These are phyloP conservation scores for Anastrepha ludens DNA, from an alignment of 1,140 invertebrate species.

Conservation along the genomic window DNA sequence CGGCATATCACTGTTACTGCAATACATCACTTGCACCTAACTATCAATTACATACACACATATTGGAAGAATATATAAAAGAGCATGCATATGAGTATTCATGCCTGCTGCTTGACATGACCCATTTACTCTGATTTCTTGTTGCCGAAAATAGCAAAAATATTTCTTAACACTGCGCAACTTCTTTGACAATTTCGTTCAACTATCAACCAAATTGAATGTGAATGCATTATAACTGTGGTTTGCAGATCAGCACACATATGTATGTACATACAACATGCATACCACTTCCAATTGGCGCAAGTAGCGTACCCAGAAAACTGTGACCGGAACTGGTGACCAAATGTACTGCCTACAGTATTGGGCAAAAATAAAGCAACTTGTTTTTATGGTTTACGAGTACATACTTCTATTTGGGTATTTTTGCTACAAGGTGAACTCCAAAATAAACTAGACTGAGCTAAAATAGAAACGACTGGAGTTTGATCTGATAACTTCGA, in stretches of 20 bases:
- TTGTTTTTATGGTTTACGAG: not conserved
- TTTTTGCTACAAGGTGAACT: too few species aligned
- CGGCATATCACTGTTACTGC: not conserved
- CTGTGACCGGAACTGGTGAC: constrained; percentile 29
- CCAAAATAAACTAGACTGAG: too few species aligned
- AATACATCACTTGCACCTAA: constrained; percentile 18
- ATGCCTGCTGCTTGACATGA: constrained; percentile 14
- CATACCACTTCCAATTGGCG: not conserved
- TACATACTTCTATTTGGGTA: too few species aligned
- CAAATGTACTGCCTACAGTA: not conserved
- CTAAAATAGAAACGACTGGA: too few species aligned
- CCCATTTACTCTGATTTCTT: constrained; percentile 40
- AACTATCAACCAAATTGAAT: constrained; percentile 31
- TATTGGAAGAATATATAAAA: not conserved
- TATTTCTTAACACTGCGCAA: not conserved
- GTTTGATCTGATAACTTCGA: too few species aligned
- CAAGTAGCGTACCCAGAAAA: not conserved
- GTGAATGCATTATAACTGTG: constrained; percentile 35
- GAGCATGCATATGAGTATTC: not conserved
- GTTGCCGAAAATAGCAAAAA: constrained; percentile 13
- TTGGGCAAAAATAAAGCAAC: not conserved
- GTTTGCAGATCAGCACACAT: not conserved
- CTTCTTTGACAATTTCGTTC: constrained; percentile 39
- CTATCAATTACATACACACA: not conserved
- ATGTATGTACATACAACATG: not conserved